Evolutionary conservation across 2,113 vertebrate species (phyloP).

Genomic region (Marcusenius ussheri): DNA sequence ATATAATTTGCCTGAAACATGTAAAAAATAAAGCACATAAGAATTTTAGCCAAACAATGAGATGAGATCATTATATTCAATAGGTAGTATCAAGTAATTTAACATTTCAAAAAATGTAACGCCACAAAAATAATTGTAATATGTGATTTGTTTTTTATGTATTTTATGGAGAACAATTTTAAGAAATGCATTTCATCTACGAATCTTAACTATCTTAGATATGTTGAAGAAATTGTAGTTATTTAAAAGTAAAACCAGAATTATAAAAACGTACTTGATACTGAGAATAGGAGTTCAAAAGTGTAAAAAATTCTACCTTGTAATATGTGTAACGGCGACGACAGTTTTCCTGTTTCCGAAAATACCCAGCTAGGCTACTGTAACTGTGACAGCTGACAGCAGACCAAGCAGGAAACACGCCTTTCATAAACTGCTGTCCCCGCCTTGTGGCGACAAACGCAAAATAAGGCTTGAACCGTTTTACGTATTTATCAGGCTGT

Average conservation of each 20-base stretch:
- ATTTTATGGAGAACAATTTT: background rate
- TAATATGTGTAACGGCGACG: background rate
- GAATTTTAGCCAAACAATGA: background rate
- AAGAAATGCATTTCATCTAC: background rate
- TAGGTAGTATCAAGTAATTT: background rate
- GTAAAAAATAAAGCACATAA: background rate
- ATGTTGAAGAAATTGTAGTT: background rate
- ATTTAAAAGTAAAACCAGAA: background rate
- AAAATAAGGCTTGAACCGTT: background rate
- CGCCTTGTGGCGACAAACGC: constrained; percentile 6
- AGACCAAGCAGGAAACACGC: background rate
- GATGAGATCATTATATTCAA: background rate
- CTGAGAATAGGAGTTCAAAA: background rate
- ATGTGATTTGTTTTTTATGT: background rate
- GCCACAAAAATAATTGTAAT: background rate
- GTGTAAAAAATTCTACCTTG: background rate
- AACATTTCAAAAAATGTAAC: background rate
- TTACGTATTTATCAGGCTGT: background rate
- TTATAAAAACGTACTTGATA: background rate
- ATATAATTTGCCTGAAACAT: background rate
- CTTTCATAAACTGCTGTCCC: constrained; percentile 5
- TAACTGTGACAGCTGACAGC: background rate
- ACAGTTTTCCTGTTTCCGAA: background rate
- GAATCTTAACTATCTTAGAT: background rate
- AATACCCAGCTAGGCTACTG: background rate